These are phyloP conservation scores for Latrodectus hesperus DNA, from an alignment of 2,888 invertebrate species.

Conservation along the genomic window DNA sequence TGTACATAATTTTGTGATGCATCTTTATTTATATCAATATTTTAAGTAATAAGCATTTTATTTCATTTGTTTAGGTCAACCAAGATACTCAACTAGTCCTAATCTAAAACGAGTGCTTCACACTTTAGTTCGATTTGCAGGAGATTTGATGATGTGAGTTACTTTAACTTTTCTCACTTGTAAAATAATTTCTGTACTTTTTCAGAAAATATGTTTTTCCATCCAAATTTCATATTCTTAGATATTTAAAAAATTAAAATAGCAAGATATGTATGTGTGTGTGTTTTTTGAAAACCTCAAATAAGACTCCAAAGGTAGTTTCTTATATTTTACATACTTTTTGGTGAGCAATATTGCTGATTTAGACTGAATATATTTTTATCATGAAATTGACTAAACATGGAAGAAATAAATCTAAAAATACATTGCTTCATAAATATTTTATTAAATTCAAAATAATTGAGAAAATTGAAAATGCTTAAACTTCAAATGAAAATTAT, in stretches of 20 bases:
- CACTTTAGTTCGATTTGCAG: slow-evolving; percentile 81
- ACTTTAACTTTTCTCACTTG: neutral
- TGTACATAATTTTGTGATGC: neutral
- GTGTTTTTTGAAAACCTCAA: neutral
- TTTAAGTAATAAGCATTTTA: neutral
- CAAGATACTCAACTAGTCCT: slow-evolving; percentile 79
- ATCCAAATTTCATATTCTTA: neutral
- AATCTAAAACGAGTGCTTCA: slow-evolving; percentile 82
- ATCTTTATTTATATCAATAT: neutral
- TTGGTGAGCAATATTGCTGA: too few relatives aligned
- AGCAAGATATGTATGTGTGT: too few relatives aligned
- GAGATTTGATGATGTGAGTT: slow-evolving; percentile 78
- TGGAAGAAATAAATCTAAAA: too few relatives aligned
- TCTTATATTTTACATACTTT: too few relatives aligned
- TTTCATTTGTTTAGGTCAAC: slow-evolving; percentile 73
- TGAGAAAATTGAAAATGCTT: too few relatives aligned
- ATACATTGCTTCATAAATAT: too few relatives aligned
- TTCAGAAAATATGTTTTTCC: neutral
- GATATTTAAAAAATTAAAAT: neutral
- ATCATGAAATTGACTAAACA: too few relatives aligned
- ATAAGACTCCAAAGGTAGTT: too few relatives aligned
- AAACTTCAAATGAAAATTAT: too few relatives aligned
- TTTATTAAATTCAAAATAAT: too few relatives aligned
- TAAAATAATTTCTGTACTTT: neutral
- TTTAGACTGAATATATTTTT: too few relatives aligned